Evolutionary conservation across 1,140 invertebrate genomes (phyloP).

Genomic region (Stegodyphus dumicola): DNA sequence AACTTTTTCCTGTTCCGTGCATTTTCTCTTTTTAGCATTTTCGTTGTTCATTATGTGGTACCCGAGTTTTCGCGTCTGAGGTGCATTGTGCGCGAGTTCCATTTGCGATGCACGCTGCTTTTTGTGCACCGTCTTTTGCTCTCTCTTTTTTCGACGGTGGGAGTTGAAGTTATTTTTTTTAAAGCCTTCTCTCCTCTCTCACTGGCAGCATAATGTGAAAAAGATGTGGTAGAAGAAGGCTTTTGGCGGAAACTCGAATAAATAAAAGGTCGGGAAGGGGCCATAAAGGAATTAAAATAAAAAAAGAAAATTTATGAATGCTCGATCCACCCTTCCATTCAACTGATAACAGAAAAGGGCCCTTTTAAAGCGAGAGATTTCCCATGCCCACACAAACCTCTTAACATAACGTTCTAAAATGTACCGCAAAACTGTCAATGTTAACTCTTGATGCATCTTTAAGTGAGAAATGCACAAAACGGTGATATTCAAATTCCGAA

Average conservation of each 20-base stretch:
- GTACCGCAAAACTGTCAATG: no score
- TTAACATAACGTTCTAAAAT: neutral
- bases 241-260: slow-evolving; percentile 33
- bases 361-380: slow-evolving; percentile 1
- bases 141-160: neutral
- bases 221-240: neutral
- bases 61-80: neutral
- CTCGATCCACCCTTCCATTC: slow-evolving; percentile 13
- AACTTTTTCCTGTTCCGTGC: slow-evolving; percentile 26
- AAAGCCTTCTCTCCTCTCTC: neutral
- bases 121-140: neutral
- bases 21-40: neutral
- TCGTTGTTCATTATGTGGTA: neutral
- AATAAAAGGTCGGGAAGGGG: slow-evolving; percentile 4
- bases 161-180: neutral
- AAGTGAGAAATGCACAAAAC: no score
- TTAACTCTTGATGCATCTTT: no score
- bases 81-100: neutral
- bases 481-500: no score
- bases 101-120: neutral
- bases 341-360: neutral
- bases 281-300: neutral
- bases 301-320: slow-evolving; percentile 23
- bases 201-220: neutral
- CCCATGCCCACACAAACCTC: neutral